These are phyloP conservation scores for Seriola quinqueradiata DNA, from an alignment of 2,113 vertebrate genomes.

Conservation along the genomic window DNA sequence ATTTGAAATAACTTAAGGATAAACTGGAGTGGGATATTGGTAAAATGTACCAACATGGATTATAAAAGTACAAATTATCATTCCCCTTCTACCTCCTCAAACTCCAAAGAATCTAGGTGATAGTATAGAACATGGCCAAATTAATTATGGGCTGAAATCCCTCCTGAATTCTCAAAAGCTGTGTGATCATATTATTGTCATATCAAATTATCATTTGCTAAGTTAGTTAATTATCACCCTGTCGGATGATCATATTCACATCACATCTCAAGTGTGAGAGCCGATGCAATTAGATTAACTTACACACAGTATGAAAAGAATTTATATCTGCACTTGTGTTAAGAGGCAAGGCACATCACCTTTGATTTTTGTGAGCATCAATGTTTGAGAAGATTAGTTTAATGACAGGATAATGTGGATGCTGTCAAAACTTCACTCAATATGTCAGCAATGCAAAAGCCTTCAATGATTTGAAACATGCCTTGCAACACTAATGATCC, in stretches of 20 bases:
- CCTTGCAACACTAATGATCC: constrained; percentile 41
- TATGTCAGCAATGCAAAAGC: constrained; percentile 23
- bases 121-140: constrained; percentile 28
- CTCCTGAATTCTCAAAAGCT: constrained; percentile 49
- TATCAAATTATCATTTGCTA: constrained; percentile 67
- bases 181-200: constrained; percentile 61
- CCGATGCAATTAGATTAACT: constrained; percentile 38
- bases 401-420: constrained; percentile 44
- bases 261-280: constrained; percentile 58
- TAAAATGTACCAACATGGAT: background rate
- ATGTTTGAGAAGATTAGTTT: constrained; percentile 54
- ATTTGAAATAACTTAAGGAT: background rate
- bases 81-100: constrained; percentile 21
- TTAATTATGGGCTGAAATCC: constrained; percentile 61
- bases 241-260: constrained; percentile 40
- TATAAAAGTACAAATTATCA: background rate
- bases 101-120: constrained; percentile 23
- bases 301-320: constrained; percentile 45
- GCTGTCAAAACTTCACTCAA: constrained; percentile 38
- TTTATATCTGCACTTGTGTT: constrained; percentile 30
- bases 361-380: constrained; percentile 44
- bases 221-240: constrained; percentile 74
- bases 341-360: constrained; percentile 22
- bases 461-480: constrained; percentile 30
- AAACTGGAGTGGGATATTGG: background rate